Base-by-base conservation (phyloP, 2,888 invertebrate genomes). In the Agriopis leucophaearia region DNA sequence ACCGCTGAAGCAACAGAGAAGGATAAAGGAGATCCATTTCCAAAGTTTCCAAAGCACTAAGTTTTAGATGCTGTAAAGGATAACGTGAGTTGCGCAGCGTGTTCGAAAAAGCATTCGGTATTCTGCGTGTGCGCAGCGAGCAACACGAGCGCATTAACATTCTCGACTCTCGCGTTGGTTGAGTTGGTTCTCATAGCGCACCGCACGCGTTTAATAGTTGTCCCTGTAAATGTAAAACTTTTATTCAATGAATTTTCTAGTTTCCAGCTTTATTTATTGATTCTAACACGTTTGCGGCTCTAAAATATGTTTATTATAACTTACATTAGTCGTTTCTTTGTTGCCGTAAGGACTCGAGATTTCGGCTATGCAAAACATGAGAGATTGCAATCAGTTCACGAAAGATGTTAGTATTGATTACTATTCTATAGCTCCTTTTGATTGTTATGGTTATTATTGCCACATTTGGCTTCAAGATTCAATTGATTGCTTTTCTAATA, bases 121-220 rank as follows among this genome's bases (percentile, higher is more conserved):
- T 91, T 88, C 92, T 79, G 84, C 83, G 83, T 78, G 84, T 83
- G 89, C 84, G 80, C 87, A 78, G 70, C 72, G 78, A 78, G 82
- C 87, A 84, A 91, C 92, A 92, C 92, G 92, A 90, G 81, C 87
- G 81, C 88, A 92, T 93, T 92, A 91, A 86, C 86, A 92, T 92
- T 92, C 92, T 81, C 86, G 74, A 77, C 86, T 88, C 88, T 86
- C 81, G 84, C 88, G 84, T 80, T 75, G 81, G 91, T 91, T 91
- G 84, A 88, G 84, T 80, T 75, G 81, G 91, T 91, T 91, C 92
- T 91, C 92, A 91, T 89, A 87, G 87, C 84, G 76, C 79, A 78
- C 77, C 83, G 81, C 85, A 80, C 81, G 82, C 81, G 81, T 81
- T 79, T 81, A 76, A 78, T 78, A 78, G 77, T 66, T 74, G 79